phyloP scores from a whole-genome alignment of 2,888 invertebrate species.

The Mesorhabditis belari region DNA sequence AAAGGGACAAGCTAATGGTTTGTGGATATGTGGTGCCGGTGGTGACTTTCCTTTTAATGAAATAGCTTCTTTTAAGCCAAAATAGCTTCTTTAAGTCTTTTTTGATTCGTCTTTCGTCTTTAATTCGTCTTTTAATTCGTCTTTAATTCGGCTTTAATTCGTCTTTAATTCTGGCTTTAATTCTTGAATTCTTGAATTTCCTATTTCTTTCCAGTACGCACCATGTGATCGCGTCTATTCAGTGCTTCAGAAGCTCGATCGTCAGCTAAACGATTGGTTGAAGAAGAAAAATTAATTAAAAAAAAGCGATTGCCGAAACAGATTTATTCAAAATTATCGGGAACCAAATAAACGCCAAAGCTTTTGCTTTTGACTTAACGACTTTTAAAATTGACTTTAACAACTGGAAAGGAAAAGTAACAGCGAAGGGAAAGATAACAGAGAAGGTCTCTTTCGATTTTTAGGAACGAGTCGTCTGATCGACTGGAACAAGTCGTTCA shows the following conservation, averaged over 20 bases:
- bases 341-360: too few relatives aligned
- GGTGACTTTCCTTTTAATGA: not conserved
- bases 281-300: slow-evolving; percentile 62
- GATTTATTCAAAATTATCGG: not conserved
- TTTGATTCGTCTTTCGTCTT: too few relatives aligned
- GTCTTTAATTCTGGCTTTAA: slow-evolving; percentile 57
- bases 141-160: too few relatives aligned
- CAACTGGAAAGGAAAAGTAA: not conserved
- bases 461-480: too few relatives aligned
- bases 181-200: not conserved
- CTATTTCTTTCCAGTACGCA: slow-evolving; percentile 25
- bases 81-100: too few relatives aligned
- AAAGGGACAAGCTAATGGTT: slow-evolving; percentile 79
- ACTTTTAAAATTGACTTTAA: not conserved
- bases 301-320: too few relatives aligned
- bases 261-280: slow-evolving; percentile 75
- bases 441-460: too few relatives aligned
- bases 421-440: too few relatives aligned
- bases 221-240: slow-evolving; percentile 37
- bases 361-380: too few relatives aligned
- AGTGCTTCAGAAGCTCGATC: slow-evolving; percentile 29
- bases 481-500: too few relatives aligned
- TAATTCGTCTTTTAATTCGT: too few relatives aligned
- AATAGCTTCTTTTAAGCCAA: too few relatives aligned
- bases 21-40: slow-evolving; percentile 80